phyloP scores from a whole-genome alignment of 1,140 invertebrate species.

The Drosophila murphyi region DNA sequence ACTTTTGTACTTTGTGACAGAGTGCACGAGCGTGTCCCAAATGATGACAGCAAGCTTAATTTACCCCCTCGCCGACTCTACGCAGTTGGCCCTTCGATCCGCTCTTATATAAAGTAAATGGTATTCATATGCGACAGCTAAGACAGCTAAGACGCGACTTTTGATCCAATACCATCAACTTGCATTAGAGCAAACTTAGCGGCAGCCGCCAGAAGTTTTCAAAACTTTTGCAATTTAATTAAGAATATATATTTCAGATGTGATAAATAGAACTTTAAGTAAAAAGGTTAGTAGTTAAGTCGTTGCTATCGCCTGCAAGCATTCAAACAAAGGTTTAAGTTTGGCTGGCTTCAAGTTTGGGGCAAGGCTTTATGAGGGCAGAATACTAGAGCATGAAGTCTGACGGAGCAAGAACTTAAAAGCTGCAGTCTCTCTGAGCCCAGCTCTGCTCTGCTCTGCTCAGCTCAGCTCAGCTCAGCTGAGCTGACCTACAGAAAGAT shows the following conservation, averaged over 20 bases:
- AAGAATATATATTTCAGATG: constrained; percentile 59
- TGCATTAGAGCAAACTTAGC: constrained; percentile 56
- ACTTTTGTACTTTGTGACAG: constrained; percentile 58
- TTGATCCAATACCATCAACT: constrained; percentile 62
- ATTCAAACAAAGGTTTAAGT: constrained; percentile 13
- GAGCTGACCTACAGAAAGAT: constrained; percentile 18
- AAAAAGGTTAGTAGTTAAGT: neutral
- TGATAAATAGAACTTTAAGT: constrained; percentile 31
- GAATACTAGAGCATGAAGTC: constrained; percentile 76
- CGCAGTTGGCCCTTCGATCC: constrained; percentile 28
- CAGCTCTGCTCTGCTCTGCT: neutral
- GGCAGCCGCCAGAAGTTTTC: constrained; percentile 58
- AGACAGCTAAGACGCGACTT: constrained; percentile 49
- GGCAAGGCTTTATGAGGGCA: constrained; percentile 38
- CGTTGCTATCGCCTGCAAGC: constrained; percentile 40
- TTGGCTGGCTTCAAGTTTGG: constrained; percentile 9
- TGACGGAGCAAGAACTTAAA: constrained; percentile 62
- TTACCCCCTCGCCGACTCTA: constrained; percentile 29
- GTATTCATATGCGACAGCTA: constrained; percentile 46
- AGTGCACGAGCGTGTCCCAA: constrained; percentile 64
- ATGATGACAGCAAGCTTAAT: constrained; percentile 65
- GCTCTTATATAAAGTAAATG: constrained; percentile 47
- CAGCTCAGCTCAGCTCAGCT: neutral
- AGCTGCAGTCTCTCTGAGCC: constrained; percentile 16
- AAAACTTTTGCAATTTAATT: constrained; percentile 75